These are phyloP conservation scores for Pogonus chalceus DNA, from an alignment of 1,140 invertebrate genomes.

Conservation along the genomic window DNA sequence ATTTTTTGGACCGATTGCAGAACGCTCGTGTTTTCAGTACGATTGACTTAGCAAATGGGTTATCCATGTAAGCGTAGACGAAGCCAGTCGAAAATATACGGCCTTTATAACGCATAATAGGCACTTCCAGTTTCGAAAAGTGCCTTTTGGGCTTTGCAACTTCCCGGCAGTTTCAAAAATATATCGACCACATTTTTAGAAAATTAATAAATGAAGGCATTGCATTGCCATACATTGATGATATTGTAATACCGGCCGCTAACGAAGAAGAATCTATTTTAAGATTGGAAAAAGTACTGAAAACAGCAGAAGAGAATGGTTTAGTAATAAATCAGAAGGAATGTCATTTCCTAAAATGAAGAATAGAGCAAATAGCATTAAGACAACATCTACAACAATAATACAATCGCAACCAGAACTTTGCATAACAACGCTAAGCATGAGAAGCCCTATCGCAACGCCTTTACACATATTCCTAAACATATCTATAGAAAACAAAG, in stretches of 20 bases:
- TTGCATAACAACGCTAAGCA: no score
- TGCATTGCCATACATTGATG: slow-evolving; percentile 20
- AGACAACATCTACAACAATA: no score
- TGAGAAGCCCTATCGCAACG: no score
- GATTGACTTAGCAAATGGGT: slow-evolving; percentile 20
- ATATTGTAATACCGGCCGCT: slow-evolving; percentile 16
- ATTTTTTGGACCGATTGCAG: slow-evolving; percentile 19
- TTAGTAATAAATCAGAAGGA: slow-evolving; percentile 11
- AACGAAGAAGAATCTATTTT: slow-evolving; percentile 15
- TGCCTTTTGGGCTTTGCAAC: slow-evolving; percentile 33
- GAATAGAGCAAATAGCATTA: background rate
- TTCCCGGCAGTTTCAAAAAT: slow-evolving; percentile 24
- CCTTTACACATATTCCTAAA: no score
- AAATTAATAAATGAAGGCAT: slow-evolving; percentile 18
- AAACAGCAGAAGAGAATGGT: slow-evolving; percentile 10
- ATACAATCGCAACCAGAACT: no score
- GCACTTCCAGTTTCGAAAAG: slow-evolving; percentile 33
- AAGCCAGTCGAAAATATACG: slow-evolving; percentile 21
- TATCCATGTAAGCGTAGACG: slow-evolving; percentile 14
- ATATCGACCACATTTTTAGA: slow-evolving; percentile 22
- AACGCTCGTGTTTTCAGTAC: slow-evolving; percentile 17
- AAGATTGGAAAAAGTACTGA: slow-evolving; percentile 18
- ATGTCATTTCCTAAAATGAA: slow-evolving; percentile 11
- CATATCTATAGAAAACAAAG: no score
- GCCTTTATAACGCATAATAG: slow-evolving; percentile 27